These are phyloP conservation scores for Zapus hudsonius DNA, from an alignment of 2,113 vertebrate species.

Conservation along the genomic window DNA sequence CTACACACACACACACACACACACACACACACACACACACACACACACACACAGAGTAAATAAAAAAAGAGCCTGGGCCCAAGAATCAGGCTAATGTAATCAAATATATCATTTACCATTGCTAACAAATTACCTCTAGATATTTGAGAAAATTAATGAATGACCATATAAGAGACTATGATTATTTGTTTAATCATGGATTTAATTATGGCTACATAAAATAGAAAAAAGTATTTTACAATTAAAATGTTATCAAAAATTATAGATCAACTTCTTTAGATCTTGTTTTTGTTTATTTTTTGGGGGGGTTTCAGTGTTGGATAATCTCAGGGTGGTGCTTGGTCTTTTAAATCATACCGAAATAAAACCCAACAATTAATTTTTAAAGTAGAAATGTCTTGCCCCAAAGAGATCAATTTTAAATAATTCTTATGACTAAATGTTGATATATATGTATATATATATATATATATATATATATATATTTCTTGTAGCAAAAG, in stretches of 20 bases:
- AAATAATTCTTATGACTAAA: neutral
- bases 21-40: no score
- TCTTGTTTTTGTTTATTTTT: no score
- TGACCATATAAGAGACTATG: neutral
- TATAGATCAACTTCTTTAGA: neutral
- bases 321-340: neutral
- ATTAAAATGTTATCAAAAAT: neutral
- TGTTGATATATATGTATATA: neutral
- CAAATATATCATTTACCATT: neutral
- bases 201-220: neutral
- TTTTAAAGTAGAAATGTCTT: conserved; percentile 19
- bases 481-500: neutral
- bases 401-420: neutral
- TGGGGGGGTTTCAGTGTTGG: no score
- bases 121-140: neutral
- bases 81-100: neutral
- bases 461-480: no score
- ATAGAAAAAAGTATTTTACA: neutral
- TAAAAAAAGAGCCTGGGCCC: no score
- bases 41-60: neutral
- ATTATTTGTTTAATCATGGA: neutral
- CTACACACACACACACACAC: no score
- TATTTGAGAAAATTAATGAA: neutral
- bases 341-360: neutral
- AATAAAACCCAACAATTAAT: conserved; percentile 22